Evolutionary conservation across 1,140 invertebrate genomes (phyloP).

Genomic region (Bombus sylvicola): DNA sequence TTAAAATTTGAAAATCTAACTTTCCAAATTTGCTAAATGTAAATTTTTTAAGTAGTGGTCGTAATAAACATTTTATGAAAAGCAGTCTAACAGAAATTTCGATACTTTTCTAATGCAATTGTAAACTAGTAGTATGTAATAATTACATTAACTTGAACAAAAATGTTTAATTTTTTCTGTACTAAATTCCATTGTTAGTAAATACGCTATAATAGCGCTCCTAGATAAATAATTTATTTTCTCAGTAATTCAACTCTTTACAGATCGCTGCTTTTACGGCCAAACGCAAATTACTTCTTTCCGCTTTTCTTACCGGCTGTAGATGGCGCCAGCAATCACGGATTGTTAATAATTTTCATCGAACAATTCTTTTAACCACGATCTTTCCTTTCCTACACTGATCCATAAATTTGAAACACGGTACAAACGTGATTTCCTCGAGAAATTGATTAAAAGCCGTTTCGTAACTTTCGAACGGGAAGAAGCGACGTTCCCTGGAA

Average conservation of each 20-base stretch:
- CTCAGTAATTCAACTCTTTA: neutral
- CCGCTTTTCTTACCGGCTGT: neutral
- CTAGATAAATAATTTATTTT: neutral
- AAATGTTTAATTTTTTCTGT: neutral
- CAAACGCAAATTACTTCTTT: neutral
- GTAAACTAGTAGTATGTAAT: too few relatives aligned
- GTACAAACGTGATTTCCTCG: neutral
- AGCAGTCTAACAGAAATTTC: too few relatives aligned
- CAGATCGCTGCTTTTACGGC: slow-evolving; percentile 24
- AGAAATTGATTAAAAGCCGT: neutral
- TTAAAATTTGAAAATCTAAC: too few relatives aligned
- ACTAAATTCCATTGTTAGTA: too few relatives aligned
- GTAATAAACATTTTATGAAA: too few relatives aligned
- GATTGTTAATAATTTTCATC: neutral
- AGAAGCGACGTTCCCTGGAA: neutral
- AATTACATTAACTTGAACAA: neutral
- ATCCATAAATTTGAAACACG: neutral
- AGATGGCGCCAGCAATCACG: slow-evolving; percentile 34
- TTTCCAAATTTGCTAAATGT: too few relatives aligned
- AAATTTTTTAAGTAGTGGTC: too few relatives aligned
- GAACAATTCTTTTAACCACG: neutral
- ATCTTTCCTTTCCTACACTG: too few relatives aligned
- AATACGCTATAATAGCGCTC: too few relatives aligned
- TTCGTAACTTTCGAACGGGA: neutral
- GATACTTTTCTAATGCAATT: too few relatives aligned